Percentiles rank a stretch among this genome's conserved stretches.
Evolutionary conservation across 2,113 vertebrate genomes (phyloP).

Genomic region (Geothlypis trichas): DNA sequence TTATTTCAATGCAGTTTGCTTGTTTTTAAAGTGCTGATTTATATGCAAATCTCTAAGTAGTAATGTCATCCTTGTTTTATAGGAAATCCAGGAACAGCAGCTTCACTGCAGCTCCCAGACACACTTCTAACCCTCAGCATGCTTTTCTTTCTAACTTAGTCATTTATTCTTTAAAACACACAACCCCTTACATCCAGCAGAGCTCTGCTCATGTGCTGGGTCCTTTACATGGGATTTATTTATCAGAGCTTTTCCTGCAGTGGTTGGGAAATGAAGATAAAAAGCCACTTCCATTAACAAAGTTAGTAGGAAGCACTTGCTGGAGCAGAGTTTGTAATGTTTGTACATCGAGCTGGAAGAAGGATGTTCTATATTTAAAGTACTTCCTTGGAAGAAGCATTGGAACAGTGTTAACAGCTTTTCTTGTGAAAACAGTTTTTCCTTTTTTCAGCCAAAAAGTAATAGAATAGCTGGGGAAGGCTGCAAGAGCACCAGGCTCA

Average conservation of each 20-base stretch:
- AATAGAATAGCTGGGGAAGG: neutral
- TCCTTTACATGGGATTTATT: neutral
- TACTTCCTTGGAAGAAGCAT: neutral
- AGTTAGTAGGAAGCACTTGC: slow-evolving; percentile 15
- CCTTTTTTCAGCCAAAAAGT: neutral
- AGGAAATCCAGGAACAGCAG: neutral
- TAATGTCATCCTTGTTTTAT: neutral
- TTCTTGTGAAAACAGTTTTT: neutral
- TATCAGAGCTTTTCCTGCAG: neutral
- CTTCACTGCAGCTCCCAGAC: neutral
- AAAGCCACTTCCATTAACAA: slow-evolving; percentile 15
- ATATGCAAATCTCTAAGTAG: neutral
- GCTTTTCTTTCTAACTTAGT: neutral
- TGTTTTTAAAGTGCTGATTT: neutral
- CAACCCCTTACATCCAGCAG: neutral
- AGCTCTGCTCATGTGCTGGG: neutral
- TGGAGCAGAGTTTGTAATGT: neutral
- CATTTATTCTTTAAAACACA: slow-evolving; percentile 17
- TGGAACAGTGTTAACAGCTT: neutral
- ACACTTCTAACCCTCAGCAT: neutral
- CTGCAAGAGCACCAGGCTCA: neutral
- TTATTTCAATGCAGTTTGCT: neutral
- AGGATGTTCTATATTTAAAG: slow-evolving; percentile 4
- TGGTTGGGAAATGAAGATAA: neutral
- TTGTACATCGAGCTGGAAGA: neutral